A percentile compares a stretch with the other conserved stretches of the same genome.
phyloP scores from a whole-genome alignment of 2,888 invertebrate species.

The Perithous albicinctus region DNA sequence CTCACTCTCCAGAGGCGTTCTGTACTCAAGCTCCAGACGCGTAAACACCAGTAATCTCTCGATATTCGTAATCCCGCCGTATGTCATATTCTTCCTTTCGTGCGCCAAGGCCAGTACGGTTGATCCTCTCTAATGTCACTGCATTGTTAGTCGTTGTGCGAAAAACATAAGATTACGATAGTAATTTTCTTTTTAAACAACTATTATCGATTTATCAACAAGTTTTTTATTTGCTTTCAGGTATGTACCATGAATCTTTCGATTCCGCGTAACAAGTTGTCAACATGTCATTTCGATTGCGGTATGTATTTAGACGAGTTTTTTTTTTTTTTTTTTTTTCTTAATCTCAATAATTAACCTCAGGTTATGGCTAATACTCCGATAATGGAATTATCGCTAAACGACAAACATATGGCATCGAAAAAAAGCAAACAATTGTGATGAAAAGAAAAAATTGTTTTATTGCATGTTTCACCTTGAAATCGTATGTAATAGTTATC shows the following conservation, averaged over 20 bases:
- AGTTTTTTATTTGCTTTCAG: constrained; percentile 27
- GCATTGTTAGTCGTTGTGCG: not conserved
- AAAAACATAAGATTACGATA: not conserved
- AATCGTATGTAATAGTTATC: no score
- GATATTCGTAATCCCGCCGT: constrained; percentile 31
- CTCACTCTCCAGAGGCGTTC: constrained; percentile 4
- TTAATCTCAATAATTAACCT: no score
- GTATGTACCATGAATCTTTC: constrained; percentile 27
- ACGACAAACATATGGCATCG: no score
- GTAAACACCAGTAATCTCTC: constrained; percentile 49
- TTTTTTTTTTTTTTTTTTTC: no score
- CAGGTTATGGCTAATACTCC: no score
- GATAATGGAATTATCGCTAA: no score
- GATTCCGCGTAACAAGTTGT: not conserved
- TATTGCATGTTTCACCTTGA: no score
- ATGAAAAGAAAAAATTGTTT: no score
- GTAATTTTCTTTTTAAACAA: not conserved
- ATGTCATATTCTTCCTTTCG: constrained; percentile 2
- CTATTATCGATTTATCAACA: not conserved
- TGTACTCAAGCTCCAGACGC: not conserved
- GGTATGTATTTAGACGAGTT: constrained; percentile 10
- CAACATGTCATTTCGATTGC: not conserved
- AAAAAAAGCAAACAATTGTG: no score
- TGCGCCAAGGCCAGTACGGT: not conserved
- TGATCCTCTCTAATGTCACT: not conserved